Evolutionary conservation across 2,888 invertebrate genomes (phyloP).

Genomic region (Spodoptera picta): DNA sequence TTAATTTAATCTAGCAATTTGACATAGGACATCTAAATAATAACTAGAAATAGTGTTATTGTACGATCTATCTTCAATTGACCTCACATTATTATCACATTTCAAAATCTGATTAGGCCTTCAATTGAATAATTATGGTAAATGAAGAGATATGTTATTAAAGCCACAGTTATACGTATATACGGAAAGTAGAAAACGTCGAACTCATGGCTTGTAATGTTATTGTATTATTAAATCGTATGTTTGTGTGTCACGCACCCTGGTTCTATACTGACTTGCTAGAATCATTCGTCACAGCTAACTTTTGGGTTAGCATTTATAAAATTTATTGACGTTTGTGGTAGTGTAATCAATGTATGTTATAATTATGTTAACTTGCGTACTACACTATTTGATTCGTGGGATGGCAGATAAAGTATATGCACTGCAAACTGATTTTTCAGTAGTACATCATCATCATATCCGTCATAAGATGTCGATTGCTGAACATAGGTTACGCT

Average conservation of each 20-base stretch:
- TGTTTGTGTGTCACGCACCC: constrained; percentile 68
- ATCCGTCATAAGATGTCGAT: too few species aligned
- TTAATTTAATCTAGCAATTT: too few species aligned
- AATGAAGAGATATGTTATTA: constrained; percentile 52
- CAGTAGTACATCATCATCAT: too few species aligned
- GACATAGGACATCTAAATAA: too few species aligned
- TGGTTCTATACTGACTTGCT: constrained; percentile 47
- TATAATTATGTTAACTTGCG: neutral
- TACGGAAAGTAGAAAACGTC: constrained; percentile 48
- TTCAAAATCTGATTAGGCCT: constrained; percentile 25
- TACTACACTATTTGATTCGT: too few species aligned
- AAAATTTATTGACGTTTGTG: constrained; percentile 40
- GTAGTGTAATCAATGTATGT: neutral
- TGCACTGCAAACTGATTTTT: too few species aligned
- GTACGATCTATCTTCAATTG: neutral
- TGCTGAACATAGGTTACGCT: too few species aligned
- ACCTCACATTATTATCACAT: constrained; percentile 22
- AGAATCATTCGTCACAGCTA: constrained; percentile 64
- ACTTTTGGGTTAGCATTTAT: constrained; percentile 50
- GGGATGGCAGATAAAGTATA: too few species aligned
- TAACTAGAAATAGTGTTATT: too few species aligned
- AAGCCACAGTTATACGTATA: constrained; percentile 39
- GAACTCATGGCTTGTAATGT: constrained; percentile 56
- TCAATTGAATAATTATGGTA: constrained; percentile 50
- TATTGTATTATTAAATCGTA: constrained; percentile 67